Evolutionary conservation across 2,888 invertebrate genomes (phyloP), one percentile per base, ranked within the genome.

Genomic region (Strigamia crassipes): DNA sequence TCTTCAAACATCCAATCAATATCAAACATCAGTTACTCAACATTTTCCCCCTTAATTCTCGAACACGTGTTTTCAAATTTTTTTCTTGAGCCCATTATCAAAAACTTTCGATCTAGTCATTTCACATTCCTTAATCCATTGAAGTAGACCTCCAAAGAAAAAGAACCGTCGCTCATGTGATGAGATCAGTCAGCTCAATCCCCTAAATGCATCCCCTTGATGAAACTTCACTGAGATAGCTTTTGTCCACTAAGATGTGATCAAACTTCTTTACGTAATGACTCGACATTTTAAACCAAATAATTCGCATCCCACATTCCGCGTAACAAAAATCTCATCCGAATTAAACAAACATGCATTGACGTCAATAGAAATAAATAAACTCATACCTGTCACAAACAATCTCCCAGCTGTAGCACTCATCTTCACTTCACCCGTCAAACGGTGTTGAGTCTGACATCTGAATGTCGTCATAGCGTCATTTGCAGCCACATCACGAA

Each of bases 381-480:
- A 34, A 34, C 3, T 34, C 34, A 4, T n/a, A 96, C 96, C 96
- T 89, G 96, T 96, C 89, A 96, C 96, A 89, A 96, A 96, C 86
- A 96, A 91, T 87, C 96, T 92, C 89, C 96, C 96, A 88, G 96
- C 96, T 83, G 96, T 96, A 82, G 96, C 96, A 86, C 96, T 96
- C 85, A 96, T 90, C 87, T 96, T 91, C 82, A 96, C 96, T 91
- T 96, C 96, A 85, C 96, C 96, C 85, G 96, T 96, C 82, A 96
- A 91, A 86, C 96, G 92, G 88, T 96, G 96, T 88, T 96, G 96
- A 83, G 96, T 96, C 86, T 96, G 92, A 88, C 96, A 96, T 89
- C 96, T 96, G 88, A 96, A 96, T 83, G 95, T 94, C 89, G 96
- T 95, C 89, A 95, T 95, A 84, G 96, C 96, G 89, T 97, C 97